Evolutionary conservation across 2,113 vertebrate species (phyloP).

Genomic region (Arvicanthis niloticus): DNA sequence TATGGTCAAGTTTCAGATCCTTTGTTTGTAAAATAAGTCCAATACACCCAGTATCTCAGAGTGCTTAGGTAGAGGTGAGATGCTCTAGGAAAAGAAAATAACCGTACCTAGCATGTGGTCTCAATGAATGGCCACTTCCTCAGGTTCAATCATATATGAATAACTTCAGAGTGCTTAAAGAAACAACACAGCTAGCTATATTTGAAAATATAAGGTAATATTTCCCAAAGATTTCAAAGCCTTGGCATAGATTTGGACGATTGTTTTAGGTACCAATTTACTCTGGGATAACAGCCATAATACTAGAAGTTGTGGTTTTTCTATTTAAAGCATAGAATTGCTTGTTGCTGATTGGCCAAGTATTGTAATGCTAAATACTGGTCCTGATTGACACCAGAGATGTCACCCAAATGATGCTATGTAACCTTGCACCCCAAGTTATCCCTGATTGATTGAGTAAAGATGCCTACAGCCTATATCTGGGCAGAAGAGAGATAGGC

Average conservation of each 20-base stretch:
- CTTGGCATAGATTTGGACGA: not conserved
- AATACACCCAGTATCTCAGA: not conserved
- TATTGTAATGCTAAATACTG: no score
- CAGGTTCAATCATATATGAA: not conserved
- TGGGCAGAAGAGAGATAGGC: no score
- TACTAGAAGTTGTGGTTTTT: not conserved
- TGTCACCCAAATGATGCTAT: no score
- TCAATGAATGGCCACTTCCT: not conserved
- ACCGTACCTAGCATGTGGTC: not conserved
- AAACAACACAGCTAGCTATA: not conserved
- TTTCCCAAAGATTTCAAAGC: not conserved
- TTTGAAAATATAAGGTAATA: not conserved
- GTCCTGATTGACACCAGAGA: no score
- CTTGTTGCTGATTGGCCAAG: no score
- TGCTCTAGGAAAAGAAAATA: not conserved
- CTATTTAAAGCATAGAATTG: not conserved
- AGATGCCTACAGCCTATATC: no score
- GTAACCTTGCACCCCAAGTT: no score
- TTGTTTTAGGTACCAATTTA: not conserved
- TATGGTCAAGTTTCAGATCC: not conserved
- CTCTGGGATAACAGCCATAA: not conserved
- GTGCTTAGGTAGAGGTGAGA: not conserved
- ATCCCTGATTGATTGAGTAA: no score
- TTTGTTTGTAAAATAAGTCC: constrained; percentile 11
- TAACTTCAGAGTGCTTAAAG: not conserved